phyloP scores from a whole-genome alignment of 2,888 invertebrate species.

The Synergus itoensis region DNA sequence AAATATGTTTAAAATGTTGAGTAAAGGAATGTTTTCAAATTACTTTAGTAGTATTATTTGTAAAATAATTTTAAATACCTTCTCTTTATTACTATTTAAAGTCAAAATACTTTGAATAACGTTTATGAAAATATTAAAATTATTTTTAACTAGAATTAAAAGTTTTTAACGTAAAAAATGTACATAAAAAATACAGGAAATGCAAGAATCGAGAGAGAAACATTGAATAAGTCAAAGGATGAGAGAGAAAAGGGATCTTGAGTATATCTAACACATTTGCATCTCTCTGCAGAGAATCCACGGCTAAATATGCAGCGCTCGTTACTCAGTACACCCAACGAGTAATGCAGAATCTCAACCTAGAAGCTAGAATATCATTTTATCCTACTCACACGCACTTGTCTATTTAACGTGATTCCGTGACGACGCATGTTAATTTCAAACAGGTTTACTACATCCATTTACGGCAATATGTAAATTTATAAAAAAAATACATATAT shows the following conservation, averaged over 20 bases:
- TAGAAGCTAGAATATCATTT: background rate
- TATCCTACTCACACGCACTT: background rate
- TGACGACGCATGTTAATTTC: background rate
- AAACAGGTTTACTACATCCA: background rate
- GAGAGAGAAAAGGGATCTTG: too few relatives aligned
- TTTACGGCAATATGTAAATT: background rate
- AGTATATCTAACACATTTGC: constrained; percentile 53
- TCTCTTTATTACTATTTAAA: too few relatives aligned
- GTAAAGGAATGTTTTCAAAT: too few relatives aligned
- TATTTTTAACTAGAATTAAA: too few relatives aligned
- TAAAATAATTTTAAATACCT: too few relatives aligned
- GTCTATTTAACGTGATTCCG: constrained; percentile 10
- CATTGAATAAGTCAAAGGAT: too few relatives aligned
- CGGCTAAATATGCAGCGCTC: constrained; percentile 65
- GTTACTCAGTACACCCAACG: constrained; percentile 64
- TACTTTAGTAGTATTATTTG: too few relatives aligned
- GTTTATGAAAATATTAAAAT: too few relatives aligned
- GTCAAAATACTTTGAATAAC: too few relatives aligned
- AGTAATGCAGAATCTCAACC: constrained; percentile 55
- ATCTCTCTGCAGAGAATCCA: constrained; percentile 61
- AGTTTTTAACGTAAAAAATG: too few relatives aligned
- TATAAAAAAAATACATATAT: background rate
- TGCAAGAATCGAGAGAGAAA: background rate
- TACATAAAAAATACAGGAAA: too few relatives aligned
- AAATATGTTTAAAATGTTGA: too few relatives aligned